phyloP scores from a whole-genome alignment of 2,797 vertebrate species.

The Diceros bicornis region DNA sequence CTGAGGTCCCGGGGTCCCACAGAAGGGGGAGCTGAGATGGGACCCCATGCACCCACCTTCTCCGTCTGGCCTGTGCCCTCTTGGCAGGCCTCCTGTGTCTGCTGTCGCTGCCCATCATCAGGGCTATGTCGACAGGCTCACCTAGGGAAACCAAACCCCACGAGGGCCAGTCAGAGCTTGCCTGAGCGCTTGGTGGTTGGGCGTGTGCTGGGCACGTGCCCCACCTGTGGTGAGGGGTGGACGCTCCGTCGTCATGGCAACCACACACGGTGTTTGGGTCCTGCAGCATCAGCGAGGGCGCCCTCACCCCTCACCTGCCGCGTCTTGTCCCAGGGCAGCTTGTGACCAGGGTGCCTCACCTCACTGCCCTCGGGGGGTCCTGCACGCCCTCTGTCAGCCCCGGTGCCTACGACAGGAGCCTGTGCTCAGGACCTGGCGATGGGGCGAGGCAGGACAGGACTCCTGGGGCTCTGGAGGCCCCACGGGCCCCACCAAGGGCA shows the following conservation, averaged over 20 bases:
- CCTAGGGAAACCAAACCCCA: not conserved
- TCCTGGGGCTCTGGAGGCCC: not conserved
- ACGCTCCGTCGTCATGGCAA: not conserved
- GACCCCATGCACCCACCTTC: not conserved
- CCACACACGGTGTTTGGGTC: not conserved
- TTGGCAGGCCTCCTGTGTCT: not conserved
- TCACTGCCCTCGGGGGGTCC: not conserved
- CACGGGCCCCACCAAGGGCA: not conserved
- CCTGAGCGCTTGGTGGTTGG: not conserved
- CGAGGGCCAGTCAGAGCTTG: constrained; percentile 11
- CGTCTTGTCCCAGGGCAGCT: not conserved
- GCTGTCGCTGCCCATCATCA: not conserved
- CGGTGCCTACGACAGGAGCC: not conserved
- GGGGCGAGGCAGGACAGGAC: not conserved
- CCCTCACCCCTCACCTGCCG: not conserved
- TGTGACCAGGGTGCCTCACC: not conserved
- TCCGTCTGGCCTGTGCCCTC: not conserved
- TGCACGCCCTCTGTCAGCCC: not conserved
- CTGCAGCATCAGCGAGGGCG: not conserved
- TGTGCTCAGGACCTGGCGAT: not conserved
- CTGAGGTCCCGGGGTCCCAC: not conserved
- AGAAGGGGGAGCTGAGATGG: not conserved
- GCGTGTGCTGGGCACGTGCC: not conserved
- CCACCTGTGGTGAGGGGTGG: not conserved
- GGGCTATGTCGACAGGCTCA: not conserved